phyloP scores from a whole-genome alignment of 2,888 invertebrate genomes.

The Pandemis heparana region DNA sequence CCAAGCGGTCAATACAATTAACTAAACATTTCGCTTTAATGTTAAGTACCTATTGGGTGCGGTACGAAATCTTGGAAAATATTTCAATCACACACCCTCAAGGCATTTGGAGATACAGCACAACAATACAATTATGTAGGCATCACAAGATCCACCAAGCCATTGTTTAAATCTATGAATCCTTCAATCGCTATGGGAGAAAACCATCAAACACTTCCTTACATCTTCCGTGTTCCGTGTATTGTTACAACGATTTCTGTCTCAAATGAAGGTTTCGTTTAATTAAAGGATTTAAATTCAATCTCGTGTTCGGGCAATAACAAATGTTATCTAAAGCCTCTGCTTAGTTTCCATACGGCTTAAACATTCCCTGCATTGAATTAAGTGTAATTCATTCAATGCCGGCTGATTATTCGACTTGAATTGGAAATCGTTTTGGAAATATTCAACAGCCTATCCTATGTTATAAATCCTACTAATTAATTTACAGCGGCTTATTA shows the following conservation, averaged over 20 bases:
- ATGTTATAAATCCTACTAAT: neutral
- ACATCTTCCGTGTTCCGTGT: slow-evolving; percentile 41
- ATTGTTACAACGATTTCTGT: slow-evolving; percentile 30
- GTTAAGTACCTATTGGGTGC: neutral
- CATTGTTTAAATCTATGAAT: slow-evolving; percentile 35
- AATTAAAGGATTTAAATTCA: slow-evolving; percentile 23
- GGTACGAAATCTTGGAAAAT: neutral
- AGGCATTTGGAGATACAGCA: neutral
- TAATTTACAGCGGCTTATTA: neutral
- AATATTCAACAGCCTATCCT: neutral
- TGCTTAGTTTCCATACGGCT: neutral
- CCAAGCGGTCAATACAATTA: slow-evolving; percentile 28
- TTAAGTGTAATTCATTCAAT: slow-evolving; percentile 10
- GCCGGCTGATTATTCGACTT: slow-evolving; percentile 38
- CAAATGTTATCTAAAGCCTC: slow-evolving; percentile 12
- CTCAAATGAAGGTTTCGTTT: slow-evolving; percentile 21
- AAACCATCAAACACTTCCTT: slow-evolving; percentile 43
- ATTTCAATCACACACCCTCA: slow-evolving; percentile 6
- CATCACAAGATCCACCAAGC: slow-evolving; percentile 20
- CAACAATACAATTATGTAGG: neutral
- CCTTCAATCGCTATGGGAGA: slow-evolving; percentile 35
- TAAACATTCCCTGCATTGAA: slow-evolving; percentile 7
- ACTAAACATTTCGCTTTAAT: neutral
- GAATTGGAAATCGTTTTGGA: slow-evolving; percentile 18
- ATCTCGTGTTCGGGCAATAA: slow-evolving; percentile 13